Base-by-base conservation (phyloP, 2,888 invertebrate species). In the Brachypalpus laphriformis region DNA sequence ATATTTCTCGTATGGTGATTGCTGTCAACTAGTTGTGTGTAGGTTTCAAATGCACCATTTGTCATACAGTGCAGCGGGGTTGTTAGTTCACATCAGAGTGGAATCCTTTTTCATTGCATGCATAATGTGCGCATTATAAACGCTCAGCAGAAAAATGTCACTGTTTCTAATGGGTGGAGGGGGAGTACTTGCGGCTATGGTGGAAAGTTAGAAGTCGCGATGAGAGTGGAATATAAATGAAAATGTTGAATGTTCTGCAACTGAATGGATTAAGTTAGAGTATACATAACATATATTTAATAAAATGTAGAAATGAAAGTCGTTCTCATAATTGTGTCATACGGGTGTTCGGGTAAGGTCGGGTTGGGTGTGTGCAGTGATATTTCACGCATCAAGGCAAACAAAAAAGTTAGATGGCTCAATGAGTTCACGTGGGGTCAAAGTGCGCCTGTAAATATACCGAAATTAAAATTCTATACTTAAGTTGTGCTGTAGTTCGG, bases 71-170 rank as follows among this genome's bases (percentile, higher is more conserved):
- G 42, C 51, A 71, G 70, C 37, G 63, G 18, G 49, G 34, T 80
- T 80, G 80, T 80, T 85, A 85, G 75, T 74, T 70, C 47, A 70
- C 61, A 74, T 78, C 63, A 56, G 49, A 78, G 74, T 59, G 22
- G 70, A 75, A 56, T 83, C 49, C 68, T 80, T 66, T 83, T 65
- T 83, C 80, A 83, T 59, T 82, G 66, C 34, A 76, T 72, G 82
- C 78, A 74, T 68, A 78, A 68, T 77, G 16, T 68, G 61, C 20
- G 42, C 18, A 71, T 76, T 71, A 71, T 31, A 65, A 61, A 49
- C 42, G 75, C 40, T 40, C 34, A 37, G n/a, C 56, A 42, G 40
- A 16, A 51, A 5, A 51, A 72, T 70, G 81, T 77, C 82, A 66
- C 45, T 34, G 71, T 71, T 82, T 82, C 56, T 77, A 56, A 76